phyloP scores from a whole-genome alignment of 92 coral and sea anemone genomes.

The Zoanthus gigantus region DNA sequence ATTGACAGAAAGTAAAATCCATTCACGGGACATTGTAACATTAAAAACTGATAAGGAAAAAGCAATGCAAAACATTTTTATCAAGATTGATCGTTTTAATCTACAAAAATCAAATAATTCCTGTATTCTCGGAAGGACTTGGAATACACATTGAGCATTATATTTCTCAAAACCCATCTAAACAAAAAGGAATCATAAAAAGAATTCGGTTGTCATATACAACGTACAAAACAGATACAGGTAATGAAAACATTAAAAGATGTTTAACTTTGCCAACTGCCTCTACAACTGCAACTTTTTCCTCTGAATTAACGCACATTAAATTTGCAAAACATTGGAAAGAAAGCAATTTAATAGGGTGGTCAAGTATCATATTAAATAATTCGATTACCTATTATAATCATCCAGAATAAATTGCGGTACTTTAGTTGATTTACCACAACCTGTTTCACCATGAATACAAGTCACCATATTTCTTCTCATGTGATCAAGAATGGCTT shows the following conservation, averaged over 20 bases:
- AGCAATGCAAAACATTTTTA: neutral
- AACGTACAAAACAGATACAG: neutral
- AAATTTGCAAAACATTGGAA: neutral
- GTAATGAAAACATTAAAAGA: neutral
- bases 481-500: conserved; percentile 28
- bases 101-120: neutral
- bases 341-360: neutral
- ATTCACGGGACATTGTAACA: neutral
- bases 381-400: conserved; percentile 14
- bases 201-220: neutral
- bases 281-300: neutral
- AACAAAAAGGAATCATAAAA: neutral
- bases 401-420: conserved; percentile 44
- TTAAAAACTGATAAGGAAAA: neutral
- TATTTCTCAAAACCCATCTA: neutral
- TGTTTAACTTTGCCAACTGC: neutral
- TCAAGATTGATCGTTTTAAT: no score
- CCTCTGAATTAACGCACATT: neutral
- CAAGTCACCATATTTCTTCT: conserved; percentile 27
- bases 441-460: conserved; percentile 44
- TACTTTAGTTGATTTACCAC: conserved; percentile 43
- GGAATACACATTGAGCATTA: neutral
- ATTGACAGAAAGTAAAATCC: neutral
- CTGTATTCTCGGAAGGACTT: neutral
- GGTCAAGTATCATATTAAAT: neutral